Percentiles rank a stretch among this genome's conserved stretches.
These are phyloP conservation scores for Intellagama lesueurii DNA, from an alignment of 2,797 vertebrate genomes.

Conservation along the genomic window DNA sequence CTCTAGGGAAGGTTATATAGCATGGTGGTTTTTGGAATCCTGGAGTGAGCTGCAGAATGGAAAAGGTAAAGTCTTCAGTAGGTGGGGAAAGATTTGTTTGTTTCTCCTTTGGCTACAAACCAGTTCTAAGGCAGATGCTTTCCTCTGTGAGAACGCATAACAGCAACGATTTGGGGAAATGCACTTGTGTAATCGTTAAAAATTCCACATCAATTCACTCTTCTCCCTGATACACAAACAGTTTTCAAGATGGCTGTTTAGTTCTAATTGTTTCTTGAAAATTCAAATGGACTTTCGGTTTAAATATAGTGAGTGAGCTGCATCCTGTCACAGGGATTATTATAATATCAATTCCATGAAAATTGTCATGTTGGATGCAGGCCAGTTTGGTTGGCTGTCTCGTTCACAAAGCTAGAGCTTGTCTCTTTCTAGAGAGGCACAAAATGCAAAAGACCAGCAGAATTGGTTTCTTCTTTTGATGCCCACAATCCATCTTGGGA, in stretches of 20 bases:
- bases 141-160: background rate
- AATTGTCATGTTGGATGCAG: background rate
- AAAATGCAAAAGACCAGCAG: background rate
- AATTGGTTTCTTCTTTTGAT: background rate
- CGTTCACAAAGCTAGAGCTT: background rate
- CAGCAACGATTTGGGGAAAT: background rate
- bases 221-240: background rate
- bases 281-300: background rate
- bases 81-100: background rate
- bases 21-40: background rate
- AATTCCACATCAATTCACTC: background rate
- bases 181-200: background rate
- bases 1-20: background rate
- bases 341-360: background rate
- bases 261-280: background rate
- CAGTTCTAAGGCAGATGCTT: background rate
- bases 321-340: background rate
- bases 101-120: background rate
- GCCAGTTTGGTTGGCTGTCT: too few relatives aligned
- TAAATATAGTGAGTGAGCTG: background rate
- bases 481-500: background rate
- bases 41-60: background rate
- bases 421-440: background rate
- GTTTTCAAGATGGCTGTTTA: background rate
- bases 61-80: background rate